Conservation (phyloP, 2,113 vertebrate species). For the Sminthopsis crassicaudata region DNA sequence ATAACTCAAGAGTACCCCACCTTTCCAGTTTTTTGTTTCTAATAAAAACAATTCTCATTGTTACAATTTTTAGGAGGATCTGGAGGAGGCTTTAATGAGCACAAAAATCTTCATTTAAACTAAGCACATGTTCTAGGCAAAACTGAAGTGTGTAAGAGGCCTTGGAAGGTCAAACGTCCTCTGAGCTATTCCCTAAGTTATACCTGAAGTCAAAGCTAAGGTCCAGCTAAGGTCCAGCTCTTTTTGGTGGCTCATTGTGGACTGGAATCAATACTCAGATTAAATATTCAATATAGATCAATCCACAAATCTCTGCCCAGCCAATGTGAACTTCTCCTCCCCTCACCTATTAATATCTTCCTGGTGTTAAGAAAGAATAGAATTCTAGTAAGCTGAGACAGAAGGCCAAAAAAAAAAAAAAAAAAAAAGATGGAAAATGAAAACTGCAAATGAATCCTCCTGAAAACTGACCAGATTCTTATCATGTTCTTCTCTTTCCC, state of each 20-base stretch:
- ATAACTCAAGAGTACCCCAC: not conserved
- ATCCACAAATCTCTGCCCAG: slow-evolving; percentile 58
- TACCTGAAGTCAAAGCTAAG: slow-evolving; percentile 22
- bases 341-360: slow-evolving; percentile 48
- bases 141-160: not conserved
- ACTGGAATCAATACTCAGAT: not conserved
- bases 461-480: slow-evolving; percentile 33
- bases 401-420: slow-evolving; percentile 31
- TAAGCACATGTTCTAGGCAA: slow-evolving; percentile 17
- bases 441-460: slow-evolving; percentile 25
- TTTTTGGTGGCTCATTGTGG: not conserved
- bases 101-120: slow-evolving; percentile 24
- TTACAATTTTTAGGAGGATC: slow-evolving; percentile 22
- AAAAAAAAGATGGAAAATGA: slow-evolving; percentile 29
- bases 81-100: not conserved
- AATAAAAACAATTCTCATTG: slow-evolving; percentile 16
- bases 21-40: slow-evolving; percentile 36
- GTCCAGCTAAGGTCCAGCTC: not conserved
- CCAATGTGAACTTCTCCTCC: slow-evolving; percentile 57
- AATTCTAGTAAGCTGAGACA: slow-evolving; percentile 44
- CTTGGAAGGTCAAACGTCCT: not conserved
- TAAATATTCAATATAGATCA: not conserved
- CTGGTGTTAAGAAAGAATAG: slow-evolving; percentile 42
- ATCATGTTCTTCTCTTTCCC: slow-evolving; percentile 2
- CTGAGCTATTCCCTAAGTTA: not conserved